Evolutionary conservation across 2,113 vertebrate species (phyloP).

Genomic region (Leucosticte australis): DNA sequence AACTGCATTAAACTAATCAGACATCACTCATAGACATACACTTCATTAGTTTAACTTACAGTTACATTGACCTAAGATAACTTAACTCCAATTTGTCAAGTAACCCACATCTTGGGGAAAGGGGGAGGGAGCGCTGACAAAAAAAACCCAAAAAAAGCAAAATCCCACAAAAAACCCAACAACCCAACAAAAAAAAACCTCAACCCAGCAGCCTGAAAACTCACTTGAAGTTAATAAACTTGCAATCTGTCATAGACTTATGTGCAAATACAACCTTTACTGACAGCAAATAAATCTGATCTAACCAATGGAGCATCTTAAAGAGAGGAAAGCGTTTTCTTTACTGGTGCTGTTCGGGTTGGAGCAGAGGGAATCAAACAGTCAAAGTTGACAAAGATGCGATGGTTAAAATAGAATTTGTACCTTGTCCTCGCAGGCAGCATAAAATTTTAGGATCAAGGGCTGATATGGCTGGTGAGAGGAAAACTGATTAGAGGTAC

Average conservation of each 20-base stretch:
- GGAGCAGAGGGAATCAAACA: constrained; percentile 23
- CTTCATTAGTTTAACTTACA: constrained; percentile 72
- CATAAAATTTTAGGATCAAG: background rate
- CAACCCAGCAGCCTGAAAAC: constrained; percentile 60
- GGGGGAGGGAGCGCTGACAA: background rate
- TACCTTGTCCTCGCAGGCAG: background rate
- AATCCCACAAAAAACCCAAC: background rate
- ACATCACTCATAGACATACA: constrained; percentile 65
- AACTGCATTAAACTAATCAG: constrained; percentile 69
- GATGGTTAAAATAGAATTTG: background rate
- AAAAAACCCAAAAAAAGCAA: background rate
- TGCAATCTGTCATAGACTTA: constrained; percentile 59
- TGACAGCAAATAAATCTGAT: constrained; percentile 56
- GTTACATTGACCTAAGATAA: constrained; percentile 71
- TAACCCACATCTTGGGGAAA: constrained; percentile 57
- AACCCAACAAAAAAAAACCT: background rate
- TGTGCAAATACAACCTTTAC: constrained; percentile 59
- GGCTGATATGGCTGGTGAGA: constrained; percentile 23
- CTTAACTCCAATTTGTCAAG: constrained; percentile 68
- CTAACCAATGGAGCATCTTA: constrained; percentile 45
- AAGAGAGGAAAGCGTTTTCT: constrained; percentile 2
- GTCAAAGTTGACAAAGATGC: constrained; percentile 38
- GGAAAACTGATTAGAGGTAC: background rate
- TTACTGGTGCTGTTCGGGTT: background rate
- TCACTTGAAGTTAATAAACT: constrained; percentile 62